Evolutionary conservation across 1,140 invertebrate genomes (phyloP), one percentile per base, ranked within the genome.

Genomic region (Pseudachorutes palmiensis): DNA sequence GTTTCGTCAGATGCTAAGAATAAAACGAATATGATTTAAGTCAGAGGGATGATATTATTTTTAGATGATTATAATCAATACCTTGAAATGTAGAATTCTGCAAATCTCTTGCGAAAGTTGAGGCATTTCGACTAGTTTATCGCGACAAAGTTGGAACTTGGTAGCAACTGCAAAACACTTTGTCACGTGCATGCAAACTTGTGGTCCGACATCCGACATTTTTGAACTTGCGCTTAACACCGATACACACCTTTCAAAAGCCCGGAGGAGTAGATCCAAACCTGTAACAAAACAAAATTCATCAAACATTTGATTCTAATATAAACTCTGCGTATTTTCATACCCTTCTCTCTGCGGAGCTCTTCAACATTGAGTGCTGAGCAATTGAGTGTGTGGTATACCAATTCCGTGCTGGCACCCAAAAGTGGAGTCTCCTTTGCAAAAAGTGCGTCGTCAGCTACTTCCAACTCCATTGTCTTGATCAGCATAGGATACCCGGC

Each of bases 301-400:
- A 5, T 62, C 32, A 33, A n/a, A n/a, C n/a, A 51, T 19, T 28
- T 30, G n/a, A 62, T 14, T 2, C 36, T 59, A 69, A 61, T 61
- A 62, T 24, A 36, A 28, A 62, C 28, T 62, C 30, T 2, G 33
- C 31, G 19, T 89, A 87, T 79, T 96, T n/a, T 89, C 58, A 98
- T 83, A 24, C 96, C 96, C 67, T 88, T 87, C 81, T 99, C 95
- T 64, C 97, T 80, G 51, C 96, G 81, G 45, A 99, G 80, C 79
- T 99, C 97, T 80, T 99, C 95, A 0, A 95, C 97, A 82, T 99
- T 99, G 5, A 99, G 81, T 33, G 94, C 88, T 2, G 96, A 99
- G 81, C 94, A 98, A 72, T 91, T 88, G 1, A 99, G 90, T 0
- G 97, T 99, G 75, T 97, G 92, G 80, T 95, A 97, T 30, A 92